Evolutionary conservation across 2,797 vertebrate genomes (phyloP).

Genomic region (Crypturellus tataupa): DNA sequence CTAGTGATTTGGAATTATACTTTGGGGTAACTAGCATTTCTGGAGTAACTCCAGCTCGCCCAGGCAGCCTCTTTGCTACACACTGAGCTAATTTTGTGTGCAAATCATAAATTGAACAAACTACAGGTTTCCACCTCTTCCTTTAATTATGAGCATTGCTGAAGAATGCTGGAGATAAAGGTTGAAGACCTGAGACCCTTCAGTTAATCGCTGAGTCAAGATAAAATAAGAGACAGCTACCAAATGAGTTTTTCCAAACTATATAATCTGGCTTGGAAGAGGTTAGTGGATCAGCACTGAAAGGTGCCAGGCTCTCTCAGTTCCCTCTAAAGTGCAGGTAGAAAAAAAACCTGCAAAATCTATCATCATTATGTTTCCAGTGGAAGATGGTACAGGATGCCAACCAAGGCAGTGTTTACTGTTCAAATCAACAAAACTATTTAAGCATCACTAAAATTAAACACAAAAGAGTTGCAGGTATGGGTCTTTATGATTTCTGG

Average conservation of each 20-base stretch:
- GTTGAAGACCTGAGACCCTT: neutral
- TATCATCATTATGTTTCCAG: neutral
- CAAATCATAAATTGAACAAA: neutral
- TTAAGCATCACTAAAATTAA: neutral
- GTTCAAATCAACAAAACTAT: neutral
- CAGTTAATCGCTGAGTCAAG: neutral
- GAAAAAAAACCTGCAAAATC: neutral
- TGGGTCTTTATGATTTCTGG: neutral
- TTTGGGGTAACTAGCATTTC: conserved; percentile 10
- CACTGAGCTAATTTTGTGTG: neutral
- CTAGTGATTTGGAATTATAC: neutral
- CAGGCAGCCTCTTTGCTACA: conserved; percentile 16
- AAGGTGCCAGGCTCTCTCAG: neutral
- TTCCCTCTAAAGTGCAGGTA: neutral
- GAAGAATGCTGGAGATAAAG: neutral
- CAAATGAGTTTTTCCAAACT: neutral
- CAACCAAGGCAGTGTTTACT: neutral
- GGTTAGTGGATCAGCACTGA: neutral
- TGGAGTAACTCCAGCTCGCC: neutral
- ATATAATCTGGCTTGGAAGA: neutral
- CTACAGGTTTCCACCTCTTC: neutral
- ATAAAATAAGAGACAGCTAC: neutral
- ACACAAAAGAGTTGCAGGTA: neutral
- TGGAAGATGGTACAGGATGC: neutral
- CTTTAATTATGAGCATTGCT: neutral